These are phyloP conservation scores for Fistularia commersonii DNA, from an alignment of 2,797 vertebrate genomes.

Conservation along the genomic window DNA sequence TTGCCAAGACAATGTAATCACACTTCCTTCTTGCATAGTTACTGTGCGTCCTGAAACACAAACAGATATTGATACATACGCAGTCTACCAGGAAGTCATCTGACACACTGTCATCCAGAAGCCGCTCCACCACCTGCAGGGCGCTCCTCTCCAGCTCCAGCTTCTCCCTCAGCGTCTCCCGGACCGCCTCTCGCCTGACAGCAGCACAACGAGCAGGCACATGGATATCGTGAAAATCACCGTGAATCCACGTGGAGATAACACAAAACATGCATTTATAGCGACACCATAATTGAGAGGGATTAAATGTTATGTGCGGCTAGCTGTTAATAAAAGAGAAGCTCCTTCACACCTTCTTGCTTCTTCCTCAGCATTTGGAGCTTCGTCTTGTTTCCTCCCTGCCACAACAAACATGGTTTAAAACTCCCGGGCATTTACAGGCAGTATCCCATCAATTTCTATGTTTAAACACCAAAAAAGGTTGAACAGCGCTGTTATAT, in stretches of 20 bases:
- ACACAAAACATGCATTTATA: not conserved
- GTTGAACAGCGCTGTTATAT: no score
- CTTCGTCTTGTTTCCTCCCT: conserved; percentile 58
- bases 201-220: not conserved
- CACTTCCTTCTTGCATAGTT: no score
- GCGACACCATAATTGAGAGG: not conserved
- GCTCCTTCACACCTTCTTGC: conserved; percentile 60
- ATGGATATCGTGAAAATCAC: not conserved
- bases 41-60: not conserved
- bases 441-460: no score
- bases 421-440: not conserved
- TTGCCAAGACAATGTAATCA: no score
- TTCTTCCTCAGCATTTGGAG: conserved; percentile 53
- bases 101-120: conserved; percentile 84
- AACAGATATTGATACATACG: conserved; percentile 64
- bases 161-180: conserved; percentile 78
- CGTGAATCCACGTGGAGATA: not conserved
- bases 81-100: conserved; percentile 86
- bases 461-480: no score
- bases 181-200: conserved; percentile 82
- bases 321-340: not conserved
- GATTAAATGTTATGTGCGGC: not conserved
- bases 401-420: conserved; percentile 14
- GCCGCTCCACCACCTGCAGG: conserved; percentile 82
- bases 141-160: conserved; percentile 85